Base-by-base conservation (phyloP, 2,888 invertebrate genomes). In the Aquatica leii region DNA sequence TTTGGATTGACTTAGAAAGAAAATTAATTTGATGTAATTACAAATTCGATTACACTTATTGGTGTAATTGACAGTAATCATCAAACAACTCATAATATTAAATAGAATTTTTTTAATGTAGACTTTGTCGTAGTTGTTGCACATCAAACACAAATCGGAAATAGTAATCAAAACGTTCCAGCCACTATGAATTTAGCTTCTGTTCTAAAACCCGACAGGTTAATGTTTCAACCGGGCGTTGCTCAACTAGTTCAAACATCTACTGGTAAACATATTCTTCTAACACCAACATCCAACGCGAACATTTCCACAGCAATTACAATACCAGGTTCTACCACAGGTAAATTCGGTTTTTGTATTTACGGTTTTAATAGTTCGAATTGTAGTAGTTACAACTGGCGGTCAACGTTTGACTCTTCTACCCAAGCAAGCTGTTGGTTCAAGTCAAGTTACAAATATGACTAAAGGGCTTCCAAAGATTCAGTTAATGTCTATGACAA, bases 241-340 rank as follows among this genome's bases (percentile, higher is more conserved):
- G 87, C 90, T 43, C 91, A 91, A 75, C 82, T 91, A 53, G 89
- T 92, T 50, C 90, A 91, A 77, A 89, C 89, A 4, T 84, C 88
- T 18, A 84, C 87, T 54, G 91, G 91, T 6, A 88, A 89, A 73
- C 91, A 90, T 78, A 84, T 90, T 71, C 82, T 90, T 65, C 77
- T 89, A 52, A 87, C 89, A 2, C 85, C 88, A 1, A 76, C 82
- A 46, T 78, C 82, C 0, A 78, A 76, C 66, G 77, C 80, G 53
- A 76, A 82, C 18, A 78, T 77, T n/a, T 73, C 79, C 1, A 48
- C 57, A 37, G 75, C 70, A 60, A 70, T 79, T 41, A 79, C 78
- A 53, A 76, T 78, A 62, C 77, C 81, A 52, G 78, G 78, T 35
- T 76, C 81, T 15, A 76, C 81, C 48, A 77, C 78, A 51, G 75